Base-by-base conservation (phyloP, 2,797 vertebrate genomes). In the Liasis olivaceus region DNA sequence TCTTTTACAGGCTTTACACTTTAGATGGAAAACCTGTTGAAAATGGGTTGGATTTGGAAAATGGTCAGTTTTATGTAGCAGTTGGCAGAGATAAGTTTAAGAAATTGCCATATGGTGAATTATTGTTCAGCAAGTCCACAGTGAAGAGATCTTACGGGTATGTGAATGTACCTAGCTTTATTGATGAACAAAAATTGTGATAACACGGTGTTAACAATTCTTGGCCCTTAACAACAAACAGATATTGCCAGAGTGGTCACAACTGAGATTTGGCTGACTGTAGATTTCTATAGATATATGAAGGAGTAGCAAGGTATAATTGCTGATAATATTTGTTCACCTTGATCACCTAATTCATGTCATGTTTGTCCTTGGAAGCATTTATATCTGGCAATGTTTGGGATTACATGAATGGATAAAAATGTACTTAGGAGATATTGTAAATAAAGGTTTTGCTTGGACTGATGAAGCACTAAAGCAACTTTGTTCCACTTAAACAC, bases 81-180 rank as follows among this genome's bases (percentile, higher is more conserved):
- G 99, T 98, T 14, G 99, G 99, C 91, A 98, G 99, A 97, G 99
- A 99, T 88, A 99, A 96, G 94, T 99, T 99, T 95, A 99, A 99
- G 97, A 99, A 98, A 94, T 96, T 99, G 93, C 98, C 98, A 0
- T 99, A 99, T 91, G 96, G 96, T 56, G 98, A 99, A 95, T 94
- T 99, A 8, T 97, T 99, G 26, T 99, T 99, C 89, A 97, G 97
- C 95, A 99, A 99, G 96, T 97, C 98, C 72, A 97, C 97, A 15
- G 92, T 94, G 31, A 98, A 98, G 96, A 98, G 98, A 93, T 96
- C 98, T 64, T 98, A 97, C 58, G 98, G 99, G 99, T 99, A 97
- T 98, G 98, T 96, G 84, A 0, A 31, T 0, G 0, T 56, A 15
- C 1, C 88, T 31, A 13, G 17, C 69, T 56, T 51, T 51, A 13